Conservation (phyloP, 1,140 invertebrate genomes). For the Trichoplusia ni region DNA sequence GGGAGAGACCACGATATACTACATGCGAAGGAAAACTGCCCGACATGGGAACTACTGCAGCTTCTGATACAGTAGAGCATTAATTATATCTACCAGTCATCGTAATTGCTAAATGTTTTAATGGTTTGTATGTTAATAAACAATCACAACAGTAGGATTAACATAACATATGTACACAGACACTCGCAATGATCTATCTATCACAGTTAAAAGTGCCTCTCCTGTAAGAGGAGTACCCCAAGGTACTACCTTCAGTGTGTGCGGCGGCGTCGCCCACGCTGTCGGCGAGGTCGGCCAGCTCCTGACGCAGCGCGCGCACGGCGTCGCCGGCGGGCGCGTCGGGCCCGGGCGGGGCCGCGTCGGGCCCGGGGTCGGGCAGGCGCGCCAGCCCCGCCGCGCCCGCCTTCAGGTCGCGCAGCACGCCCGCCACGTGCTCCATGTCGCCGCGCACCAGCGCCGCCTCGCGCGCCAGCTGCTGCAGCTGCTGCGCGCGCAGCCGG, state of each 20-base stretch:
- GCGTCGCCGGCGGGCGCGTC: slow-evolving; percentile 36
- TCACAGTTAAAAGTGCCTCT: no score
- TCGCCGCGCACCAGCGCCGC: slow-evolving; percentile 89
- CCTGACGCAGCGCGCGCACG: slow-evolving; percentile 38
- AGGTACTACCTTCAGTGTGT: slow-evolving; percentile 30
- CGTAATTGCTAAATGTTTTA: no score
- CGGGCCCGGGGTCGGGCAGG: slow-evolving; percentile 1
- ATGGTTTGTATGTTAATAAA: no score
- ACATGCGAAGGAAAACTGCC: no score
- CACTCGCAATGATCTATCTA: no score
- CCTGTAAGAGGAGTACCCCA: no score
- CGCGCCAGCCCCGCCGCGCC: slow-evolving; percentile 47
- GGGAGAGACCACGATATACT: no score
- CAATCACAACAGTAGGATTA: no score
- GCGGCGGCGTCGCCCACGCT: slow-evolving; percentile 35
- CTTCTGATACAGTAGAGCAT: no score
- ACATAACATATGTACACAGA: not conserved
- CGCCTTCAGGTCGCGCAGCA: slow-evolving; percentile 85
- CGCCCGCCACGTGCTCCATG: slow-evolving; percentile 89
- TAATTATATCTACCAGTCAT: no score
- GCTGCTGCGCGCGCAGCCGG: slow-evolving; percentile 88
- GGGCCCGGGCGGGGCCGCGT: slow-evolving; percentile 7
- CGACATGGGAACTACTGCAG: no score
- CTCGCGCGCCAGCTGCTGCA: slow-evolving; percentile 86
- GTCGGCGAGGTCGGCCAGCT: slow-evolving; percentile 39